These are phyloP conservation scores for Eurypyga helias DNA, from an alignment of 2,113 vertebrate species.

Conservation along the genomic window DNA sequence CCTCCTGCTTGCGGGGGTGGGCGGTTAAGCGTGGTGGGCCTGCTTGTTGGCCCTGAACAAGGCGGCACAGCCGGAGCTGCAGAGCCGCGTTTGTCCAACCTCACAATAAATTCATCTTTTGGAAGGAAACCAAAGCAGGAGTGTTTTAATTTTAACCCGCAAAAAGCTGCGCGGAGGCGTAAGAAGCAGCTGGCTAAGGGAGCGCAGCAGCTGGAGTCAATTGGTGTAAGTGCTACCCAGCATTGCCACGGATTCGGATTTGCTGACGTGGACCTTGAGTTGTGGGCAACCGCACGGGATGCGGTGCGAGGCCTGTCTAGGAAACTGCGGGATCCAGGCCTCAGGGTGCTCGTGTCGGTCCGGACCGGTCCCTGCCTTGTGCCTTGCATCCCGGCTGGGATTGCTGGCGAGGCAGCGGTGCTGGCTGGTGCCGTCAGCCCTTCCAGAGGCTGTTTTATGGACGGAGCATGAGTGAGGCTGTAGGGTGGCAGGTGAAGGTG, in stretches of 20 bases:
- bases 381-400: rapidly evolving
- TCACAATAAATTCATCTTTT: not conserved
- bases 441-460: too few relatives aligned
- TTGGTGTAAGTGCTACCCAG: rapidly evolving
- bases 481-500: rapidly evolving
- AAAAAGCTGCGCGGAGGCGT: rapidly evolving
- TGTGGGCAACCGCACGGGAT: rapidly evolving
- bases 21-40: too few relatives aligned
- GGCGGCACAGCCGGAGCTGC: rapidly evolving
- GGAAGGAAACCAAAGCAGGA: not conserved
- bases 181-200: not conserved
- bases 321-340: not conserved
- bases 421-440: not conserved
- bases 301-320: rapidly evolving
- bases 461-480: rapidly evolving
- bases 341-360: rapidly evolving
- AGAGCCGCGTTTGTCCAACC: not conserved
- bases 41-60: rapidly evolving
- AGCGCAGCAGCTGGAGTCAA: not conserved
- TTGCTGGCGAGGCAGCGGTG: rapidly evolving
- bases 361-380: rapidly evolving
- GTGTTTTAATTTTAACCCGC: not conserved
- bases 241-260: not conserved
- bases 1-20: not conserved
- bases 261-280: not conserved